Conservation (phyloP, 2,113 vertebrate genomes). For the Phalacrocorax brasilianus region DNA sequence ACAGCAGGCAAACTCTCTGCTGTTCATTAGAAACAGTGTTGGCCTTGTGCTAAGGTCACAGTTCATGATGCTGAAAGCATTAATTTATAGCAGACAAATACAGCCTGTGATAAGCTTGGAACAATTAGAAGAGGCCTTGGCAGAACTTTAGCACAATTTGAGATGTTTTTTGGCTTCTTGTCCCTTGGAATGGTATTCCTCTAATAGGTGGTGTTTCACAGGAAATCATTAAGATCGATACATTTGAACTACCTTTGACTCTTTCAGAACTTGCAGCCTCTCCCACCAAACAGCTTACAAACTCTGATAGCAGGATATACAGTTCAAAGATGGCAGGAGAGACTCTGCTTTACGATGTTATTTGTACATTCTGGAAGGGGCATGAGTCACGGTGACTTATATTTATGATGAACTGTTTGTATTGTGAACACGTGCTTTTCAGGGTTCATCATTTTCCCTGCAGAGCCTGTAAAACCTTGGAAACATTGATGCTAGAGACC, state of each 20-base stretch:
- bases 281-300: neutral
- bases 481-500: neutral
- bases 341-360: neutral
- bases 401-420: neutral
- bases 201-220: neutral
- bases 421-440: neutral
- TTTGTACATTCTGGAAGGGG: neutral
- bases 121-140: neutral
- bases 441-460: neutral
- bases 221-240: neutral
- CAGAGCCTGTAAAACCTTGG: neutral
- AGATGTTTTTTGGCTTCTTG: neutral
- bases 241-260: neutral
- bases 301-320: neutral
- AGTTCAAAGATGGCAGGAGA: neutral
- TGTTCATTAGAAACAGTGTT: neutral
- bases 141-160: neutral
- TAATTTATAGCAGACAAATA: neutral
- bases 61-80: neutral
- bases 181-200: neutral
- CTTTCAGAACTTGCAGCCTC: neutral
- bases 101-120: neutral
- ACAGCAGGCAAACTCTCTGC: neutral
- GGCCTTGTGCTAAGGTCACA: neutral
- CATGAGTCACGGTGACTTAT: neutral